Evolutionary conservation across 2,888 invertebrate species (phyloP).

Genomic region (Trichopoda pennipes): DNA sequence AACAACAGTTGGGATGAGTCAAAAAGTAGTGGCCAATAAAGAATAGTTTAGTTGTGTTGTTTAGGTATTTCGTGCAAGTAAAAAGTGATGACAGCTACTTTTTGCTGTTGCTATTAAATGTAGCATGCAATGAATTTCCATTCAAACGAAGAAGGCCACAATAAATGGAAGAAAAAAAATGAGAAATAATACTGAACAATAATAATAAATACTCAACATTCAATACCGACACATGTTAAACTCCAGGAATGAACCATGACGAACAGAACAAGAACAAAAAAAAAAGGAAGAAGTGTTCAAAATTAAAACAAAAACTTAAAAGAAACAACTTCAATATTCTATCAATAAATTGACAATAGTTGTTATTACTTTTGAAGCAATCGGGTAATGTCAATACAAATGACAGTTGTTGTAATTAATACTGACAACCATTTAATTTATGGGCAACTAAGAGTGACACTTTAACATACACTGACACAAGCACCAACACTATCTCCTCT

Average conservation of each 20-base stretch:
- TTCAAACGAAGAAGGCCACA: constrained; percentile 53
- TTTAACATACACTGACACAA: constrained; percentile 56
- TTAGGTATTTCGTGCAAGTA: constrained; percentile 54
- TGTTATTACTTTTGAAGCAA: constrained; percentile 67
- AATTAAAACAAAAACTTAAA: constrained; percentile 19
- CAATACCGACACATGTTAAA: constrained; percentile 56
- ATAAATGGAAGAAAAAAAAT: background rate
- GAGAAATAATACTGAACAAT: constrained; percentile 48
- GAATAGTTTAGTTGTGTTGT: constrained; percentile 27
- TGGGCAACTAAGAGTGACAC: constrained; percentile 68
- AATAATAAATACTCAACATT: constrained; percentile 57
- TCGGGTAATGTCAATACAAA: constrained; percentile 69
- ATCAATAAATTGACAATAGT: constrained; percentile 67
- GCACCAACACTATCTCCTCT: background rate
- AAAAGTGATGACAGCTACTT: constrained; percentile 63
- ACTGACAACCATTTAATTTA: constrained; percentile 74
- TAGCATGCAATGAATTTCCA: constrained; percentile 65
- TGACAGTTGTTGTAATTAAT: constrained; percentile 73
- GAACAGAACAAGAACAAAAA: too few relatives aligned
- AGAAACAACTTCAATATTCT: constrained; percentile 34
- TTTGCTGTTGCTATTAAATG: constrained; percentile 40
- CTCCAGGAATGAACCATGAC: constrained; percentile 48
- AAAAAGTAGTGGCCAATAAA: constrained; percentile 49
- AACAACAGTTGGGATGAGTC: constrained; percentile 33
- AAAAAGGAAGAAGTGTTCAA: constrained; percentile 47